Evolutionary conservation across 1,140 invertebrate genomes (phyloP), one percentile per base, ranked within the genome.

Genomic region (Frieseomelitta varia): DNA sequence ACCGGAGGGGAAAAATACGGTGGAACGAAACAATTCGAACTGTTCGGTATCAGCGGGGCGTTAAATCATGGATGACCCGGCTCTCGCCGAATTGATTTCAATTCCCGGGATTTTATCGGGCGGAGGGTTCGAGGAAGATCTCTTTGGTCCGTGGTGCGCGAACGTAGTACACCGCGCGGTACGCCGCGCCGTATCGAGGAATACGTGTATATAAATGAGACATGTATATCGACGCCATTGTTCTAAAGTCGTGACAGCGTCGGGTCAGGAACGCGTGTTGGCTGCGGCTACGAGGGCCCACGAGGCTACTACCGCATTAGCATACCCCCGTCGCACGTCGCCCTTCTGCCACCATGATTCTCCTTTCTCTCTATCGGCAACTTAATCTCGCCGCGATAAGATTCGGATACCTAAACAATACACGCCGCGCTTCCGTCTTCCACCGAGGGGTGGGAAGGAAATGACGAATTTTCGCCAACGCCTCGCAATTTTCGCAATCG

Each of bases 151-250:
- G 51, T 81, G 67, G 75, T 81, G 58, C 68, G 83, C 74, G 78
- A 67, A 81, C 73, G 72, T 58, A 78, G 74, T 73, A 19, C 51
- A 30, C 58, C 79, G 61, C 63, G 65, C 39, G 65, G 85, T 71
- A 81, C 77, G 51, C 71, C 74, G 90, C 77, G 51, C 71, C 74
- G 90, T 90, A 90, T 91, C 86, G 87, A 87, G 87, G 87, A 91
- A 91, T 91, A 92, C 90, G 91, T 92, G 91, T 92, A 92, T 92
- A 92, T 92, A 92, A 92, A 92, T 93, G 92, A 93, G 92, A 93
- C 92, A 93, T 92, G 91, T 93, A 92, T 93, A 93, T 93, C 91
- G 92, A 92, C 92, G 92, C 92, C 92, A 93, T 93, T 93, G 92
- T 93, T 92, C 92, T 90, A 88, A 88, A 92, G 91, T 92, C 91